A percentile compares a stretch with the other conserved stretches of the same genome.
Evolutionary conservation across 1,140 invertebrate genomes (phyloP).

Genomic region (Drosophila hydei): DNA sequence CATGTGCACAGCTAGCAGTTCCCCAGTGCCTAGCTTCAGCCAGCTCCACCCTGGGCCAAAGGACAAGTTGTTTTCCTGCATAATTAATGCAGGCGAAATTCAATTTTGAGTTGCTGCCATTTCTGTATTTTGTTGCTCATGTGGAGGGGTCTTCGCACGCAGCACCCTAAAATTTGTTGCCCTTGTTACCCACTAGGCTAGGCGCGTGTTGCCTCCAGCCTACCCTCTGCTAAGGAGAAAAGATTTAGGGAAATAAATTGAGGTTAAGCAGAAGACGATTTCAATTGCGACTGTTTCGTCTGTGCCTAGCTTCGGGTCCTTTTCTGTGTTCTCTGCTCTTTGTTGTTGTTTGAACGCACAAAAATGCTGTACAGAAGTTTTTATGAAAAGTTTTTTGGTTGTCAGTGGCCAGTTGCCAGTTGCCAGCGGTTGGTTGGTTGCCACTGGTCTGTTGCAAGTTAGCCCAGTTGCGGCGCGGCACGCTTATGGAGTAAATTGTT

Average conservation of each 20-base stretch:
- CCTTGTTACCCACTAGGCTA: not conserved
- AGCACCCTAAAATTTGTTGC: slow-evolving; percentile 1
- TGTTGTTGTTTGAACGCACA: slow-evolving; percentile 31
- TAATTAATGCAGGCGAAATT: slow-evolving; percentile 53
- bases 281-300: slow-evolving; percentile 36
- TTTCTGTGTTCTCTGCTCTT: slow-evolving; percentile 3
- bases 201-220: slow-evolving; percentile 3
- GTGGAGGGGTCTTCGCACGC: slow-evolving; percentile 10
- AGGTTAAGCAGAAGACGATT: slow-evolving; percentile 45
- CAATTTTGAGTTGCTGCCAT: slow-evolving; percentile 34
- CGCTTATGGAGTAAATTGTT: slow-evolving; percentile 73
- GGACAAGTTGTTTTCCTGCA: slow-evolving; percentile 35
- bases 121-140: slow-evolving; percentile 3
- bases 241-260: slow-evolving; percentile 58
- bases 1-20: not conserved
- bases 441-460: slow-evolving; percentile 10
- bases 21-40: not conserved
- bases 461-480: slow-evolving; percentile 11
- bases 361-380: slow-evolving; percentile 29
- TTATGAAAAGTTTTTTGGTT: slow-evolving; percentile 38
- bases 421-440: slow-evolving; percentile 2
- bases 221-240: not conserved
- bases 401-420: slow-evolving; percentile 38
- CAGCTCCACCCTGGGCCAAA: not conserved
- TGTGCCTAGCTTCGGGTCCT: slow-evolving; percentile 8